Conservation (phyloP, 2,113 vertebrate genomes). For the Neotoma lepida region DNA sequence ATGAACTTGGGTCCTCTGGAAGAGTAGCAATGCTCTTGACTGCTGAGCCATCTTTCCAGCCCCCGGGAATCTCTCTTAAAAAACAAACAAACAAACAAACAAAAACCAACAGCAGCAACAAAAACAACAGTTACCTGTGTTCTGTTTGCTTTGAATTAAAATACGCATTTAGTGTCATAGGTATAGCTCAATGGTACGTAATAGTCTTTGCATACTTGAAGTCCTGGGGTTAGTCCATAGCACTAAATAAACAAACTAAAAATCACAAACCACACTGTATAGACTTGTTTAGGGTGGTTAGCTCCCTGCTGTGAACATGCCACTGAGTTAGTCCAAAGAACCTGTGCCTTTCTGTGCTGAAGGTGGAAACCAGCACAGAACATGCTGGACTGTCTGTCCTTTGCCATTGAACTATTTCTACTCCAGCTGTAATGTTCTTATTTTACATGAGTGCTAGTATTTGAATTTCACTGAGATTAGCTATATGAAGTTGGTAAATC, state of each 20-base stretch:
- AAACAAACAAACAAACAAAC: neutral
- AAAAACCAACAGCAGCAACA: neutral
- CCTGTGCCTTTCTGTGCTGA: neutral
- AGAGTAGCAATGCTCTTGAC: neutral
- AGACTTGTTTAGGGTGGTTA: neutral
- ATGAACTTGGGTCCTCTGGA: neutral
- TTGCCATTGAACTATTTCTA: neutral
- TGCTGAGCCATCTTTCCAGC: neutral
- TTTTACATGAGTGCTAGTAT: neutral
- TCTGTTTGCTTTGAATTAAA: neutral
- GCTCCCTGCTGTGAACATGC: neutral
- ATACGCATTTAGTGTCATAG: neutral
- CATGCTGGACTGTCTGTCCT: neutral
- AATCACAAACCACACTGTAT: neutral
- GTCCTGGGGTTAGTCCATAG: neutral
- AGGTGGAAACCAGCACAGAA: neutral
- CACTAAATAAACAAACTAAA: neutral
- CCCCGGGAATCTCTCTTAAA: neutral
- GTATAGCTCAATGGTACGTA: neutral
- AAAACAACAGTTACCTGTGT: neutral
- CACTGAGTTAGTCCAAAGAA: neutral
- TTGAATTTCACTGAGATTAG: constrained; percentile 31
- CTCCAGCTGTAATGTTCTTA: neutral
- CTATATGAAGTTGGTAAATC: neutral
- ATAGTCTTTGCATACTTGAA: neutral